phyloP scores from a whole-genome alignment of 2,797 vertebrate species.

The Gambusia yucatana region DNA sequence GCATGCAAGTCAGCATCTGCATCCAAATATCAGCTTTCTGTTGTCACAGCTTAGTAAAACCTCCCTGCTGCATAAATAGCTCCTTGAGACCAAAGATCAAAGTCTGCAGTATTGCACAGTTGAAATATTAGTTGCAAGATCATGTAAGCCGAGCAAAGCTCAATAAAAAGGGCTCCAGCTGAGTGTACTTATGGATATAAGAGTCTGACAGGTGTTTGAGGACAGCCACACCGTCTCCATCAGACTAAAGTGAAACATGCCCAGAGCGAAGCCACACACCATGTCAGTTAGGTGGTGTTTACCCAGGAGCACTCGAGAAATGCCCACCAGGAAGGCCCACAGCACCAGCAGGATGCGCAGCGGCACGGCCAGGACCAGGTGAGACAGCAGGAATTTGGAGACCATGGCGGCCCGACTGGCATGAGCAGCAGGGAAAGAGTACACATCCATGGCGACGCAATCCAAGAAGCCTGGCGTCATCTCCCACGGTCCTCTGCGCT shows the following conservation, averaged over 20 bases:
- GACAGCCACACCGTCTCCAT: conserved; percentile 96
- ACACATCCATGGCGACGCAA: conserved; percentile 91
- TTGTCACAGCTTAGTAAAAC: conserved; percentile 32
- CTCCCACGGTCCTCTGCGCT: conserved; percentile 90
- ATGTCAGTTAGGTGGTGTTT: conserved; percentile 94
- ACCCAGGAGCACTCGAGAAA: conserved; percentile 93
- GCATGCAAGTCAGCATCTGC: conserved; percentile 54
- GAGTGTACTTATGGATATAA: conserved; percentile 90
- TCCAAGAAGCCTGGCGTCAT: conserved; percentile 88
- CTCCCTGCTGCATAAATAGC: conserved; percentile 27
- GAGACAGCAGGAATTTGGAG: conserved; percentile 94
- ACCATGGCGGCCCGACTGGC: conserved; percentile 95
- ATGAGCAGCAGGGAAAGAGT: conserved; percentile 92
- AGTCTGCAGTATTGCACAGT: conserved; percentile 18
- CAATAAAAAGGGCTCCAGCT: conserved; percentile 82
- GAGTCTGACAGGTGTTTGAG: conserved; percentile 91
- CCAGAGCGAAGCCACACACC: conserved; percentile 89
- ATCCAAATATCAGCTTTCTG: conserved; percentile 32
- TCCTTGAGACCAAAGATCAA: conserved; percentile 10
- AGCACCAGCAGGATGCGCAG: conserved; percentile 91
- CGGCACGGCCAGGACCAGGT: conserved; percentile 94
- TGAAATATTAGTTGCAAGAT: conserved; percentile 39
- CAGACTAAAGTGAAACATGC: conserved; percentile 92
- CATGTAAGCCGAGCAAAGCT: conserved; percentile 47
- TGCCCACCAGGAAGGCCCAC: conserved; percentile 92